A percentile compares a stretch with the other conserved stretches of the same genome.
These are phyloP conservation scores for Orientallactaga bullata DNA, from an alignment of 2,113 vertebrate genomes.

Conservation along the genomic window DNA sequence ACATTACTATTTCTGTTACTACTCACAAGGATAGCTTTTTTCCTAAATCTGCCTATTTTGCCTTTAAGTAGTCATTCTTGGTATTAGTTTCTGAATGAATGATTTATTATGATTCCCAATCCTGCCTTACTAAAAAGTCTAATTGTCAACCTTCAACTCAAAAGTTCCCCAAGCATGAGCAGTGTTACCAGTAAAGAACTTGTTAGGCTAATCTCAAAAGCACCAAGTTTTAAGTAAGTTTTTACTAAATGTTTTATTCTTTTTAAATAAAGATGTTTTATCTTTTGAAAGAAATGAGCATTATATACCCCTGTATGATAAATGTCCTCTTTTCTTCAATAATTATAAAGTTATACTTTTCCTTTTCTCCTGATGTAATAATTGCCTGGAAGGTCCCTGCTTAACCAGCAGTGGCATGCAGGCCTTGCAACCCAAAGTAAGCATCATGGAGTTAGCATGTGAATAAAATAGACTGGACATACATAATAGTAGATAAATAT, in stretches of 20 bases:
- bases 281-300: slow-evolving; percentile 28
- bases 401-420: neutral
- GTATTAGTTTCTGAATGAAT: slow-evolving; percentile 29
- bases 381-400: neutral
- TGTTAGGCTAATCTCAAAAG: slow-evolving; percentile 37
- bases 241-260: neutral
- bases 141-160: slow-evolving; percentile 48
- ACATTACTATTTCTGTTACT: neutral
- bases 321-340: slow-evolving; percentile 6
- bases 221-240: neutral
- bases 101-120: slow-evolving; percentile 6
- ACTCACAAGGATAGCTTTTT: neutral
- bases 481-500: slow-evolving; percentile 37
- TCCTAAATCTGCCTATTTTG: slow-evolving; percentile 10
- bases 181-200: neutral
- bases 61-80: neutral
- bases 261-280: too few relatives aligned
- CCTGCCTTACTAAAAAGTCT: neutral
- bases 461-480: neutral
- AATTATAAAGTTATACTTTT: slow-evolving; percentile 52
- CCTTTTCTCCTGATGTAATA: slow-evolving; percentile 45
- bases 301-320: slow-evolving; percentile 3
- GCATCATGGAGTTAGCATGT: neutral
- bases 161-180: slow-evolving; percentile 10
- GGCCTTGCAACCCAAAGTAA: neutral